Percentiles rank a stretch among this genome's conserved stretches.
Conservation (phyloP, 2,113 vertebrate species). For the Strigops habroptila region DNA sequence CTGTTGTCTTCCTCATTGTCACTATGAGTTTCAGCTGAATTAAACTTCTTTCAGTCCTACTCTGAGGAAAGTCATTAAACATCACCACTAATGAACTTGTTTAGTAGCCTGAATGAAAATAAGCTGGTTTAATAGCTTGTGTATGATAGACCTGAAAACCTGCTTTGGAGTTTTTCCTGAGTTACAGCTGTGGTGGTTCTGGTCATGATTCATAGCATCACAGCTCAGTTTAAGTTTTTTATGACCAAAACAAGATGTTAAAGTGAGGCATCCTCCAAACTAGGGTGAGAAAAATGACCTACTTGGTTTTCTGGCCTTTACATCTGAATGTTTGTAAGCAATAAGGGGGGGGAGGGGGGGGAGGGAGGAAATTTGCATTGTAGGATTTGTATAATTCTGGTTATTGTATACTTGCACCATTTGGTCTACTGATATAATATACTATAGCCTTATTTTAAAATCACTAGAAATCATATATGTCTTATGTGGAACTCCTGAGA, state of each 20-base stretch:
- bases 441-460: not conserved
- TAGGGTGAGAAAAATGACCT: not conserved
- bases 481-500: not conserved
- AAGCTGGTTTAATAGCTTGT: not conserved
- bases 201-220: slow-evolving; percentile 19
- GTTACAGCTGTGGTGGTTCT: not conserved
- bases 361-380: not conserved
- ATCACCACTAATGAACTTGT: not conserved
- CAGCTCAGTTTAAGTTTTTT: not conserved
- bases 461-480: not conserved
- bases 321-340: not conserved
- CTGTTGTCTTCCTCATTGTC: not conserved
- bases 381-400: not conserved
- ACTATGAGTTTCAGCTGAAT: not conserved
- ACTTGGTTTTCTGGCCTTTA: not conserved
- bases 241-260: not conserved
- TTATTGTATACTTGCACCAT: not conserved
- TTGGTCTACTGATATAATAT: not conserved
- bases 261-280: not conserved
- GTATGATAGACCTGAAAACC: not conserved
- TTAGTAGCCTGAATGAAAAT: not conserved
- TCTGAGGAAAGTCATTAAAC: not conserved
- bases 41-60: not conserved
- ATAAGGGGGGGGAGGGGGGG: rapidly evolving
- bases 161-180: not conserved